These are phyloP conservation scores for Vulpes vulpes DNA, from an alignment of 2,113 vertebrate genomes.

Conservation along the genomic window DNA sequence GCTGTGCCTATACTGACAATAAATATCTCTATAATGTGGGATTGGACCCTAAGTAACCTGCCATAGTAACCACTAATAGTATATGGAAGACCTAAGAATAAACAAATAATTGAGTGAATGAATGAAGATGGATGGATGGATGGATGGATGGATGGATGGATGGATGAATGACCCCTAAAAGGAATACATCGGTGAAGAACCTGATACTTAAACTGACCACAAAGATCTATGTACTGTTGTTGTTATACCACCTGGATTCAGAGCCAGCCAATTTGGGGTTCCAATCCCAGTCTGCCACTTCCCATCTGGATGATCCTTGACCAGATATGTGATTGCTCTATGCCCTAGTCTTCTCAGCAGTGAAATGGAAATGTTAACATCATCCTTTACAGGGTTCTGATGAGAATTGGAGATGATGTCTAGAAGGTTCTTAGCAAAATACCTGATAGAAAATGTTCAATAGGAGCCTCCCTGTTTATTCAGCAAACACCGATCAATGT, in stretches of 20 bases:
- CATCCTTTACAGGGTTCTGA: not conserved
- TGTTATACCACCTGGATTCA: not conserved
- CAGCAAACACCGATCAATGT: not conserved
- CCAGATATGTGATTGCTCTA: no score
- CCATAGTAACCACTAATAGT: no score
- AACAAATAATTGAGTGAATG: not conserved
- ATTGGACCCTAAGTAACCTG: constrained; percentile 54
- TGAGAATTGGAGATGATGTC: not conserved
- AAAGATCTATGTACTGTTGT: not conserved
- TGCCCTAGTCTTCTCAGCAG: not conserved
- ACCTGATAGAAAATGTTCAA: not conserved
- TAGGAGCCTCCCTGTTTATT: not conserved
- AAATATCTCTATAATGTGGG: not conserved
- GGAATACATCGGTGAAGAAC: not conserved
- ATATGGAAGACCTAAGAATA: not conserved
- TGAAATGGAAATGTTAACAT: not conserved
- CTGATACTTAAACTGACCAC: not conserved
- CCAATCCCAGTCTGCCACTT: not conserved
- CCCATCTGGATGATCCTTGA: not conserved
- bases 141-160: no score
- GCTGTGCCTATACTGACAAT: not conserved
- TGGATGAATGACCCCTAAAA: not conserved
- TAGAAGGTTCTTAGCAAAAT: not conserved
- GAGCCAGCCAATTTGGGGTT: not conserved
- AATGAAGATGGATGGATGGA: not conserved